phyloP scores from a whole-genome alignment of 2,113 vertebrate genomes.

The Pseudolaguvia tuberculata region DNA sequence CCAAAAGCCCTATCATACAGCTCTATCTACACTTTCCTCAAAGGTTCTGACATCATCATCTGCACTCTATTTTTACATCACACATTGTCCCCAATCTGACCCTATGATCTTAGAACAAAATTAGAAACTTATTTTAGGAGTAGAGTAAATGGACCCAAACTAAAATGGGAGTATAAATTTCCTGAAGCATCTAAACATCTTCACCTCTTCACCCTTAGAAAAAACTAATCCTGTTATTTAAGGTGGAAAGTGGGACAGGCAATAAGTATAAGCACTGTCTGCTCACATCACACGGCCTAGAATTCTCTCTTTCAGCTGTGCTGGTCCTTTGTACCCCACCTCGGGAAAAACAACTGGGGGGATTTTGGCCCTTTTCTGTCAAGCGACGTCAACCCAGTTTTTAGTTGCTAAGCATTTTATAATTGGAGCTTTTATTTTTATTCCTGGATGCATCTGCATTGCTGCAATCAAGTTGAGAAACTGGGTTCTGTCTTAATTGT shows the following conservation, averaged over 20 bases:
- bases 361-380: slow-evolving; percentile 50
- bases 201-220: slow-evolving; percentile 13
- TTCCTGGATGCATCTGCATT: slow-evolving; percentile 64
- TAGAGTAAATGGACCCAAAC: neutral
- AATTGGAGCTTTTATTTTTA: slow-evolving; percentile 68
- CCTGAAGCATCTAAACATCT: slow-evolving; percentile 6
- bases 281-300: slow-evolving; percentile 37
- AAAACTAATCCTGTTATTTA: slow-evolving; percentile 14
- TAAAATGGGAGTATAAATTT: neutral
- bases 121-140: slow-evolving; percentile 3
- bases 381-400: slow-evolving; percentile 65
- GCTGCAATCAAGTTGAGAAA: slow-evolving; percentile 59
- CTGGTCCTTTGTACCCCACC: slow-evolving; percentile 32
- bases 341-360: slow-evolving; percentile 39
- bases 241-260: slow-evolving; percentile 44
- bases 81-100: neutral
- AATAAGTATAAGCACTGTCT: slow-evolving; percentile 30
- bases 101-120: neutral
- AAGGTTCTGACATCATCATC: neutral
- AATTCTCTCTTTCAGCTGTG: slow-evolving; percentile 41
- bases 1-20: neutral
- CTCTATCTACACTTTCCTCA: neutral
- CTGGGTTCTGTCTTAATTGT: slow-evolving; percentile 56
- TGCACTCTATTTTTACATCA: neutral
- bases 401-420: slow-evolving; percentile 58